A percentile compares a stretch with the other conserved stretches of the same genome.
Conservation (phyloP, 2,888 invertebrate genomes). For the Apoda limacodes region DNA sequence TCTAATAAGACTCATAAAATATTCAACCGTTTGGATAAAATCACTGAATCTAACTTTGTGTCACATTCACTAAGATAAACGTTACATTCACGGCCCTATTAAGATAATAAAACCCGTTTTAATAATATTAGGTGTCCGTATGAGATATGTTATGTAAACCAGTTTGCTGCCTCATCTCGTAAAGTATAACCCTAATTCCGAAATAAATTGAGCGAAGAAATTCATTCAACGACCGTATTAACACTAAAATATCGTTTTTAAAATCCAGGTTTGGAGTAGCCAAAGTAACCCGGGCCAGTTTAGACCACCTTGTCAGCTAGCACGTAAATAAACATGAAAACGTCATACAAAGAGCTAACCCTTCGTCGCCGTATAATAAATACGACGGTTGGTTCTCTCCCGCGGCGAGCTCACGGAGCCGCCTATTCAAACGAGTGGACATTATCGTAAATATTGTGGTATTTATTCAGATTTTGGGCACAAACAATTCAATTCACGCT, state of each 20-base stretch:
- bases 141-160: constrained; percentile 16
- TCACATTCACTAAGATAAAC: too few species aligned
- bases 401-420: constrained; percentile 42
- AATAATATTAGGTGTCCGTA: constrained; percentile 7
- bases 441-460: constrained; percentile 68
- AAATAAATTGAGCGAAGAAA: constrained; percentile 37
- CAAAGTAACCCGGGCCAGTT: constrained; percentile 29
- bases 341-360: constrained; percentile 61
- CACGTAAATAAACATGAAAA: constrained; percentile 43
- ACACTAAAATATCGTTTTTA: constrained; percentile 61
- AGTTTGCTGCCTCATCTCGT: constrained; percentile 20
- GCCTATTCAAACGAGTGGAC: constrained; percentile 55
- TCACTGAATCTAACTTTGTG: too few species aligned
- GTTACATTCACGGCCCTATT: too few species aligned
- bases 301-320: constrained; percentile 58
- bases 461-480: constrained; percentile 63
- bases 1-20: constrained; percentile 40
- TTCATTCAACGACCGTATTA: constrained; percentile 43
- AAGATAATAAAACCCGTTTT: constrained; percentile 15
- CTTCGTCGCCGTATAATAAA: constrained; percentile 58
- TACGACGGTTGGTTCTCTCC: constrained; percentile 34
- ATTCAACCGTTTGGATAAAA: constrained; percentile 33
- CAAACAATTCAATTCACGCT: constrained; percentile 69
- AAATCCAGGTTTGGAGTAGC: too few species aligned
- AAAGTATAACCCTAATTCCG: constrained; percentile 30